phyloP scores from a whole-genome alignment of 2,113 vertebrate genomes.

The Cyanocitta stelleri region DNA sequence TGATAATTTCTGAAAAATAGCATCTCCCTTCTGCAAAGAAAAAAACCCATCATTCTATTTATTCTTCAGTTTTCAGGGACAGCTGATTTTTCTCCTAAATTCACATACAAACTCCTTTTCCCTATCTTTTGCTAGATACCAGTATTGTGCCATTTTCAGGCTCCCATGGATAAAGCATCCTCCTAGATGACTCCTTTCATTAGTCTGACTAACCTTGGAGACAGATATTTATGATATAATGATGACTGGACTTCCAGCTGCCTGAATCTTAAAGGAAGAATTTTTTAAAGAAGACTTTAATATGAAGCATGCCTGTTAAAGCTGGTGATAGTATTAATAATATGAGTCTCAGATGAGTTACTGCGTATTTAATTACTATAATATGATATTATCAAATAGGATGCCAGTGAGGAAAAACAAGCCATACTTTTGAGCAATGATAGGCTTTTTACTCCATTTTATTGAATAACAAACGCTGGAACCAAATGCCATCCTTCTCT shows the following conservation, averaged over 20 bases:
- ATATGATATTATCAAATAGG: neutral
- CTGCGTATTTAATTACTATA: neutral
- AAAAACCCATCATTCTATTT: neutral
- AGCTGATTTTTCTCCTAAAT: neutral
- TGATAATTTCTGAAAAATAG: neutral
- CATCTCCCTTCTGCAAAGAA: neutral
- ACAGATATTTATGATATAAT: neutral
- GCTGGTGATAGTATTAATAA: neutral
- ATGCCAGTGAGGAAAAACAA: neutral
- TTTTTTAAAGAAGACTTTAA: neutral
- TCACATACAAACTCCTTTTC: neutral
- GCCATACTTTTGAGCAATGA: neutral
- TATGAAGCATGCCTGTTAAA: neutral
- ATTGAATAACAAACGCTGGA: neutral
- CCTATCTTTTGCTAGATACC: neutral
- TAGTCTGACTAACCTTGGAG: neutral
- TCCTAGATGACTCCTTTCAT: neutral
- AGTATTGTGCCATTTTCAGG: neutral
- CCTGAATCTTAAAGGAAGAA: neutral
- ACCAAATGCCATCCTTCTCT: neutral
- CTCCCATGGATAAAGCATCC: neutral
- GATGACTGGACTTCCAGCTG: neutral
- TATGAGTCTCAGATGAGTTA: neutral
- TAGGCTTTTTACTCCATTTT: neutral
- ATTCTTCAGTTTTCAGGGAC: neutral